Evolutionary conservation across 2,888 invertebrate genomes (phyloP).

Genomic region (Drosophila formosana): DNA sequence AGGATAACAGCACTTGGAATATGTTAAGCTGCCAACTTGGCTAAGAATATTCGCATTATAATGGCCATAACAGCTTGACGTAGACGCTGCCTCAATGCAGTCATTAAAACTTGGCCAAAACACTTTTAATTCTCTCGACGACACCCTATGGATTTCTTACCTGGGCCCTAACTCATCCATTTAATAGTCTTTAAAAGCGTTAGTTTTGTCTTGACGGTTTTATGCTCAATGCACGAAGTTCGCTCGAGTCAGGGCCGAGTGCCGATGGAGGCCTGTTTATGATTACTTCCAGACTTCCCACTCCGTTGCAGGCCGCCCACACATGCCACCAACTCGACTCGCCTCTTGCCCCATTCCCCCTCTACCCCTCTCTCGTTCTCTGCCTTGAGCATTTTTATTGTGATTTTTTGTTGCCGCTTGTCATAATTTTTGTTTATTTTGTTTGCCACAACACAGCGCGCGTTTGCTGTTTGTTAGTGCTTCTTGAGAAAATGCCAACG

Average conservation of each 20-base stretch:
- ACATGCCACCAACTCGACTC: slow-evolving; percentile 27
- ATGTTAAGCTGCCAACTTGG: slow-evolving; percentile 17
- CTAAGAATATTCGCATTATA: slow-evolving; percentile 13
- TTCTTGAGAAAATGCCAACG: slow-evolving; percentile 60
- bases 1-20: slow-evolving; percentile 27
- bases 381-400: slow-evolving; percentile 61
- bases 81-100: slow-evolving; percentile 15
- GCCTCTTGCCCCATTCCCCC: neutral
- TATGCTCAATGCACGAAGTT: slow-evolving; percentile 58
- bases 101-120: slow-evolving; percentile 15
- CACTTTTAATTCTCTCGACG: neutral
- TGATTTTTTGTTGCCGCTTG: slow-evolving; percentile 58
- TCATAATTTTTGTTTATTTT: slow-evolving; percentile 79
- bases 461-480: slow-evolving; percentile 42
- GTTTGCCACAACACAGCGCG: slow-evolving; percentile 47
- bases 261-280: slow-evolving; percentile 65
- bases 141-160: neutral
- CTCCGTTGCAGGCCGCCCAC: slow-evolving; percentile 37
- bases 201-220: slow-evolving; percentile 68
- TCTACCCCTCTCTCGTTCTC: slow-evolving; percentile 1
- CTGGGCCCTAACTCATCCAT: slow-evolving; percentile 2
- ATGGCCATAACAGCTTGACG: slow-evolving; percentile 21
- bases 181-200: slow-evolving; percentile 48
- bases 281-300: slow-evolving; percentile 59
- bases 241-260: slow-evolving; percentile 19